These are phyloP conservation scores for Catharus fuscescens DNA, from an alignment of 2,113 vertebrate species.

Conservation along the genomic window DNA sequence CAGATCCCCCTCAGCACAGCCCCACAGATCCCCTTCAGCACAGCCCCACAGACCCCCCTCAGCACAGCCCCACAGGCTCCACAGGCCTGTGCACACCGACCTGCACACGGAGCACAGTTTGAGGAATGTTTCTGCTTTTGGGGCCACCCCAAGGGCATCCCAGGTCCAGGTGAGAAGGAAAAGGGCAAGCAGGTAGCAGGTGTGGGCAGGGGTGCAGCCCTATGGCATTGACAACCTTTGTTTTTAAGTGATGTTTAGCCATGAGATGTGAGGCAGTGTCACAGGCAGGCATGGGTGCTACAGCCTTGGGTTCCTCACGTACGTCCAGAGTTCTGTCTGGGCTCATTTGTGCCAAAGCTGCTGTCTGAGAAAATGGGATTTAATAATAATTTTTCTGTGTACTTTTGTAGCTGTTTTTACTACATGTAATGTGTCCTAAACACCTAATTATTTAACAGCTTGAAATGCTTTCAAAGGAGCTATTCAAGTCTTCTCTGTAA, in stretches of 20 bases:
- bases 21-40: too few relatives aligned
- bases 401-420: neutral
- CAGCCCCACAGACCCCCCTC: too few relatives aligned
- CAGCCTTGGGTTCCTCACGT: neutral
- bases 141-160: neutral
- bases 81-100: rapidly evolving
- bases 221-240: rapidly evolving
- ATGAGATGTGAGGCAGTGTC: neutral
- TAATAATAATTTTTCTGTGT: neutral
- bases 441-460: slow-evolving; percentile 40
- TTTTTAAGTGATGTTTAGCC: neutral
- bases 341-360: neutral
- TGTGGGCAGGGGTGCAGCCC: rapidly evolving
- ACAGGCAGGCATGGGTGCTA: neutral
- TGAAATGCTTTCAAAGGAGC: neutral
- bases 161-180: neutral
- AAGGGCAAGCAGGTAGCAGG: rapidly evolving
- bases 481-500: neutral
- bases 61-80: too few relatives aligned
- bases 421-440: neutral
- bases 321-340: neutral
- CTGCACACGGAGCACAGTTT: rapidly evolving
- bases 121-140: rapidly evolving
- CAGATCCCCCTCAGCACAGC: too few relatives aligned
- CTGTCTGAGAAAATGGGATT: neutral